Conservation (phyloP, 2,113 vertebrate species). For the Aptenodytes forsteri region DNA sequence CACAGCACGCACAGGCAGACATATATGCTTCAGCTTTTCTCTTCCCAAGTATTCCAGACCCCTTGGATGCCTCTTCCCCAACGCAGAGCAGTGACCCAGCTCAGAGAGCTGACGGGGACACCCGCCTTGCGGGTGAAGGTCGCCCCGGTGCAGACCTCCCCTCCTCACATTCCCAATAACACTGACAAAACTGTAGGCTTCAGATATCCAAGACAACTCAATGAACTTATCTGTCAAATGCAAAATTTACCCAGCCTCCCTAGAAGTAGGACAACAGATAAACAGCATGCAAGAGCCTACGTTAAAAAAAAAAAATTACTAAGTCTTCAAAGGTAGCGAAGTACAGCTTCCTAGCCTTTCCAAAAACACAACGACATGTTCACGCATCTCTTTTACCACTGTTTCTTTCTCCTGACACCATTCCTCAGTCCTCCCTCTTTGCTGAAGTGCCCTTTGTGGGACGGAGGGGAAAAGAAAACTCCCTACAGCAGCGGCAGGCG, state of each 20-base stretch:
- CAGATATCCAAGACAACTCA: not conserved
- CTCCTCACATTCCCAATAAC: not conserved
- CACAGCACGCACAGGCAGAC: not conserved
- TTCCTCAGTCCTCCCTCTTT: not conserved
- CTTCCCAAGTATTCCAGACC: not conserved
- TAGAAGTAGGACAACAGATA: not conserved
- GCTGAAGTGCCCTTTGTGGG: not conserved
- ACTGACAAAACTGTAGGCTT: accelerated
- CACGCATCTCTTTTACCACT: not conserved
- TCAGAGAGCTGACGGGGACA: not conserved
- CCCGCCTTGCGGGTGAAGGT: not conserved
- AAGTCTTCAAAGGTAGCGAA: not conserved
- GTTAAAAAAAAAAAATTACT: not conserved
- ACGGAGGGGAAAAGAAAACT: not conserved
- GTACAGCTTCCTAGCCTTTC: not conserved
- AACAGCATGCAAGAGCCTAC: not conserved
- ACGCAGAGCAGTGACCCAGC: accelerated
- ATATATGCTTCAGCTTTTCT: accelerated
- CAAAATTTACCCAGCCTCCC: not conserved
- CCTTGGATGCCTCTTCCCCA: not conserved
- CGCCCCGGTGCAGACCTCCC: accelerated
- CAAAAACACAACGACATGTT: accelerated
- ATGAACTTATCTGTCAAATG: not conserved
- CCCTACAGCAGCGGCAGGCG: not conserved
- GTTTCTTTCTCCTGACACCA: not conserved